phyloP scores from a whole-genome alignment of 2,797 vertebrate species.

The Mycteria americana region DNA sequence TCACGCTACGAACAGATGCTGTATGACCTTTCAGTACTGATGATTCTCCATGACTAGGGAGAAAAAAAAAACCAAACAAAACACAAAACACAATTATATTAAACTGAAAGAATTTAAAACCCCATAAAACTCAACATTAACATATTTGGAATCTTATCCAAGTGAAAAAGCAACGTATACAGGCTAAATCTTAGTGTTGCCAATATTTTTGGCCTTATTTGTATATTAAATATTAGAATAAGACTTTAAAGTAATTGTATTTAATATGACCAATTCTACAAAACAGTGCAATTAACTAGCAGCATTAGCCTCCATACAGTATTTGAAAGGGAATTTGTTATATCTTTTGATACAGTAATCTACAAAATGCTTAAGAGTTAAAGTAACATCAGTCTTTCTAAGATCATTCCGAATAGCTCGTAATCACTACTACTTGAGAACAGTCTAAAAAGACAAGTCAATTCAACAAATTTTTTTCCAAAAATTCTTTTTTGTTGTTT shows the following conservation, averaged over 20 bases:
- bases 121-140: background rate
- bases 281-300: background rate
- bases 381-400: background rate
- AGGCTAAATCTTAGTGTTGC: background rate
- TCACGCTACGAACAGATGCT: constrained; percentile 84
- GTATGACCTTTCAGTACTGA: constrained; percentile 88
- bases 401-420: background rate
- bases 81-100: background rate
- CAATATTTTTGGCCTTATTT: background rate
- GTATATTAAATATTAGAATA: background rate
- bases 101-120: background rate
- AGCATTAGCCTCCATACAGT: background rate
- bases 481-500: background rate
- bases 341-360: background rate
- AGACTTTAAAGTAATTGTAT: background rate
- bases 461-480: background rate
- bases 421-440: background rate
- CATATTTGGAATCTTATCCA: background rate
- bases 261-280: background rate
- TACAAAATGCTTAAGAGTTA: background rate
- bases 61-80: background rate
- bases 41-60: constrained; percentile 84
- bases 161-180: background rate
- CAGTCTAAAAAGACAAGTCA: background rate
- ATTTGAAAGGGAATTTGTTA: background rate